phyloP scores from a whole-genome alignment of 2,797 vertebrate species.

The Ctenopoma kingsleyae region DNA sequence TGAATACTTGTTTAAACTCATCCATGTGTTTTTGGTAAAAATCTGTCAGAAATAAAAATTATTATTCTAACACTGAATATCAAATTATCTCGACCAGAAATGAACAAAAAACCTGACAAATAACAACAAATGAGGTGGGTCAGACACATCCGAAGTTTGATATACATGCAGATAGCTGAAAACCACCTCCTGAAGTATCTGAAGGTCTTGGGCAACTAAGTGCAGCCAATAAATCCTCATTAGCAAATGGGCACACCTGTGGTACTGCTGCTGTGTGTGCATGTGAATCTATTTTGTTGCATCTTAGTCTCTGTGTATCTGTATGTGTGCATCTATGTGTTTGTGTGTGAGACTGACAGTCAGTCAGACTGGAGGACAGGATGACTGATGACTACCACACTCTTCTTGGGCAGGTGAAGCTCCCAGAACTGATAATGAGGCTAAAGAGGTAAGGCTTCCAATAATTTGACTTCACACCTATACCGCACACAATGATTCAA shows the following conservation, averaged over 20 bases:
- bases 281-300: slow-evolving; percentile 2
- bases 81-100: not conserved
- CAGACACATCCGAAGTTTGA: slow-evolving; percentile 4
- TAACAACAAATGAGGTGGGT: not conserved
- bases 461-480: slow-evolving; percentile 65
- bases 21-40: not conserved
- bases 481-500: slow-evolving; percentile 45
- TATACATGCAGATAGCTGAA: slow-evolving; percentile 16
- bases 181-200: slow-evolving; percentile 25
- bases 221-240: slow-evolving; percentile 67
- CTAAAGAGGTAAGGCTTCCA: slow-evolving; percentile 68
- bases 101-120: not conserved
- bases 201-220: slow-evolving; percentile 40
- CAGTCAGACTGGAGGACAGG: slow-evolving; percentile 70
- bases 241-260: slow-evolving; percentile 55
- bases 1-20: not conserved
- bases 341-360: slow-evolving; percentile 61
- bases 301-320: slow-evolving; percentile 6
- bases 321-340: slow-evolving; percentile 3
- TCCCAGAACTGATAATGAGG: slow-evolving; percentile 78
- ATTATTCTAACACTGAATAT: not conserved
- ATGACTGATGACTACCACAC: slow-evolving; percentile 80
- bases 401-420: slow-evolving; percentile 67
- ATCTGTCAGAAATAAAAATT: not conserved
- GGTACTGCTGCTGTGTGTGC: slow-evolving; percentile 10